Conservation (phyloP, 2,113 vertebrate species). For the Aptenodytes patagonicus region DNA sequence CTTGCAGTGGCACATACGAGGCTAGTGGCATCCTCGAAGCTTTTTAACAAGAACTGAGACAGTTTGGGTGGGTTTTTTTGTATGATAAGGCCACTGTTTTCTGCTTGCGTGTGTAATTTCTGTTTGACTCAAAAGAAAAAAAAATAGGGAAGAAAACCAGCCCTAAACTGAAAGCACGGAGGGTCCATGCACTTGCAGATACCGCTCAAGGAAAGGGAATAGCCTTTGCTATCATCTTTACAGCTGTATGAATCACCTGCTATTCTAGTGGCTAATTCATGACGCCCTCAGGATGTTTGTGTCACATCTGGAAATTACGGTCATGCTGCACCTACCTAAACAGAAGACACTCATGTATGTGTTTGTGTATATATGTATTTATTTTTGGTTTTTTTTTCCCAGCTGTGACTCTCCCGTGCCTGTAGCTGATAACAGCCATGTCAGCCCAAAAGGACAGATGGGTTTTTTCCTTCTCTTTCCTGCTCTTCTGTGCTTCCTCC, state of each 20-base stretch:
- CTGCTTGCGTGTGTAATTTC: background rate
- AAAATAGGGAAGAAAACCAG: background rate
- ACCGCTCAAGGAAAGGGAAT: background rate
- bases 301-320: background rate
- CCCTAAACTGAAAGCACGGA: background rate
- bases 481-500: constrained; percentile 8
- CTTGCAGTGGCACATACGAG: background rate
- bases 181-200: background rate
- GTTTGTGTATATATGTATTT: background rate
- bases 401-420: background rate
- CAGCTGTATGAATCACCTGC: background rate
- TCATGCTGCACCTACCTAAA: background rate
- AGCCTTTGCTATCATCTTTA: background rate
- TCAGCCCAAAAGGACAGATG: background rate
- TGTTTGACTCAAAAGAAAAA: background rate
- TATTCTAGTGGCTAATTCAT: background rate
- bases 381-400: background rate
- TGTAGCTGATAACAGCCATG: background rate
- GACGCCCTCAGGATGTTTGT: background rate
- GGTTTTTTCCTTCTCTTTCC: background rate
- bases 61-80: background rate
- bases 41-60: background rate
- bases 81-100: background rate
- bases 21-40: background rate
- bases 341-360: background rate